Conservation (phyloP, 2,113 vertebrate genomes). For the Eulacestoma nigropectus region DNA sequence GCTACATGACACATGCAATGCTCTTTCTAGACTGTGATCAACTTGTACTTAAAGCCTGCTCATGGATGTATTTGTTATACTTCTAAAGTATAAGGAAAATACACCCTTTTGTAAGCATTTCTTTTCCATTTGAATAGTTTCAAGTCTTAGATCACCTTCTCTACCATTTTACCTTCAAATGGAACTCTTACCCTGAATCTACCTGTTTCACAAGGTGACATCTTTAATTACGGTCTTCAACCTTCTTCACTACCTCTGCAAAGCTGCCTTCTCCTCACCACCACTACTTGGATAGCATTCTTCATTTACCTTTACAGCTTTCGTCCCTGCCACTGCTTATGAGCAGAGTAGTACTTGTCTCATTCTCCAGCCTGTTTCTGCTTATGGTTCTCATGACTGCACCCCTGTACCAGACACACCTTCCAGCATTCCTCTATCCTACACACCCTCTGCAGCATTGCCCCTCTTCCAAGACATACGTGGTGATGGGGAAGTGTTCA, state of each 20-base stretch:
- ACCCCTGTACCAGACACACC: accelerated
- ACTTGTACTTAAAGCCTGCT: neutral
- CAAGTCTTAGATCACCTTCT: neutral
- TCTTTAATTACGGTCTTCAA: neutral
- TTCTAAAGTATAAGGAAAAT: neutral
- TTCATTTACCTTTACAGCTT: neutral
- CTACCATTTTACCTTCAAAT: neutral
- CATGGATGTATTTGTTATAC: neutral
- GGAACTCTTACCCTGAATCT: neutral
- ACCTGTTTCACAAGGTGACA: neutral
- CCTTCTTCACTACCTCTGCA: neutral
- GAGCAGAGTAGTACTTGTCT: neutral
- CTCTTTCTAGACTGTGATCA: neutral
- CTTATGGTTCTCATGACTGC: neutral
- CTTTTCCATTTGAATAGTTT: neutral
- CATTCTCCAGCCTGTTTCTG: neutral
- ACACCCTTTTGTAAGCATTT: neutral
- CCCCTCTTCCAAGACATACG: accelerated
- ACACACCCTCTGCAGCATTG: neutral
- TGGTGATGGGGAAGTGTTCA: neutral
- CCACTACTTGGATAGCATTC: neutral
- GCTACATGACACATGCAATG: neutral
- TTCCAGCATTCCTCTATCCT: neutral
- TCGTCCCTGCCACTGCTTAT: neutral
- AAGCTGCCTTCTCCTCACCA: neutral